Evolutionary conservation across 2,888 invertebrate species (phyloP).

Genomic region (Lordiphosa andalusiaca): DNA sequence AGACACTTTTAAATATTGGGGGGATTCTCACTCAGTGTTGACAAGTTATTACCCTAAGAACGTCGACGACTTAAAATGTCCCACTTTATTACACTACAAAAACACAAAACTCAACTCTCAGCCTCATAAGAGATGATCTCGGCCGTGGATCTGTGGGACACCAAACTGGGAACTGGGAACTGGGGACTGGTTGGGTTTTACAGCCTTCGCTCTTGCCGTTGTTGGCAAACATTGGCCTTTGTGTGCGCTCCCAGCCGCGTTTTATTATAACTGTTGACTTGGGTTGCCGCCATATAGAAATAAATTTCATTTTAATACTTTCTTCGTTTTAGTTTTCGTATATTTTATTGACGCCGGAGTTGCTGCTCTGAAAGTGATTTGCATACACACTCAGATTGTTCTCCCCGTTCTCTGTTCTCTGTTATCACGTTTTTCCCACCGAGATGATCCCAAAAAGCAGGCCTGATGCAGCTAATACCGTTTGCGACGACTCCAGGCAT

Average conservation of each 20-base stretch:
- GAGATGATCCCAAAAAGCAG: slow-evolving; percentile 50
- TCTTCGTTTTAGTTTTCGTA: slow-evolving; percentile 73
- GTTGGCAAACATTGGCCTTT: slow-evolving; percentile 71
- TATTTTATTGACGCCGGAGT: slow-evolving; percentile 52
- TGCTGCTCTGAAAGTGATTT: slow-evolving; percentile 62
- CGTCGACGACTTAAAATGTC: slow-evolving; percentile 68
- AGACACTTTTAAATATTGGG: slow-evolving; percentile 27
- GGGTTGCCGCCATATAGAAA: slow-evolving; percentile 48
- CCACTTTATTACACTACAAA: slow-evolving; percentile 71
- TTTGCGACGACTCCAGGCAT: slow-evolving; percentile 15
- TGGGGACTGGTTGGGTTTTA: slow-evolving; percentile 58
- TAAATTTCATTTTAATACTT: slow-evolving; percentile 75
- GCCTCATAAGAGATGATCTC: slow-evolving; percentile 44
- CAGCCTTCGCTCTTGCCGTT: slow-evolving; percentile 52
- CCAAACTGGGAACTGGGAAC: slow-evolving; percentile 17
- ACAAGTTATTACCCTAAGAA: slow-evolving; percentile 71
- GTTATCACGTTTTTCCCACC: slow-evolving; percentile 73
- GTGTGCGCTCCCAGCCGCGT: slow-evolving; percentile 68
- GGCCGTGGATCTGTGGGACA: slow-evolving; percentile 24
- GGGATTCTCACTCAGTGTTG: slow-evolving; percentile 65
- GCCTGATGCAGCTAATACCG: slow-evolving; percentile 60
- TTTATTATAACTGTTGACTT: slow-evolving; percentile 66
- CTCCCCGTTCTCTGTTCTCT: slow-evolving; percentile 43
- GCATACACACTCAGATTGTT: slow-evolving; percentile 61
- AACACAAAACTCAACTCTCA: slow-evolving; percentile 63